phyloP scores from a whole-genome alignment of 2,113 vertebrate species.

The Thamnophis sirtalis region DNA sequence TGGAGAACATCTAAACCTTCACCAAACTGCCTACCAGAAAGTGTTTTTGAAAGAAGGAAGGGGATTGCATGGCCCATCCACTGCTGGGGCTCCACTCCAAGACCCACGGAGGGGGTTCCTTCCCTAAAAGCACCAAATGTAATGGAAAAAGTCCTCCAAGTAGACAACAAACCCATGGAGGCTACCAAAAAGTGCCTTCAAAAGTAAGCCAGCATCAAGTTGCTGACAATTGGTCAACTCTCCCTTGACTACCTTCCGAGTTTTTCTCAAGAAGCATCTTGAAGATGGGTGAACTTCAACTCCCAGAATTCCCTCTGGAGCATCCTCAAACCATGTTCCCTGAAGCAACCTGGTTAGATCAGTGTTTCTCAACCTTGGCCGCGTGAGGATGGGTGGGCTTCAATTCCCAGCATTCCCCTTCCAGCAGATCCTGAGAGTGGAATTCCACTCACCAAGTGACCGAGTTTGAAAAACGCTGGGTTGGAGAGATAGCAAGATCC shows the following conservation, averaged over 20 bases:
- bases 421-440: neutral
- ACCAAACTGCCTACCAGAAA: neutral
- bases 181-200: neutral
- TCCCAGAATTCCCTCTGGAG: neutral
- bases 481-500: neutral
- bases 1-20: neutral
- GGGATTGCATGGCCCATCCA: no score
- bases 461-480: neutral
- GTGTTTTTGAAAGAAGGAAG: neutral
- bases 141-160: neutral
- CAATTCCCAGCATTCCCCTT: neutral
- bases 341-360: neutral
- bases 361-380: neutral
- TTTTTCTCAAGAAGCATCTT: neutral
- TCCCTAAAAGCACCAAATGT: neutral
- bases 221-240: neutral
- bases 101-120: neutral
- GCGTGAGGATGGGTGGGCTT: neutral
- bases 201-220: neutral
- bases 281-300: neutral
- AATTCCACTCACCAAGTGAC: neutral
- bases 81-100: neutral
- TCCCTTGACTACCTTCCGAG: neutral
- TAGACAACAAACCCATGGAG: no score
- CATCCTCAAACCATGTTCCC: neutral